Evolutionary conservation across 1,140 invertebrate species (phyloP), one percentile per base, ranked within the genome.

Genomic region (Tetragnatha versicolor): DNA sequence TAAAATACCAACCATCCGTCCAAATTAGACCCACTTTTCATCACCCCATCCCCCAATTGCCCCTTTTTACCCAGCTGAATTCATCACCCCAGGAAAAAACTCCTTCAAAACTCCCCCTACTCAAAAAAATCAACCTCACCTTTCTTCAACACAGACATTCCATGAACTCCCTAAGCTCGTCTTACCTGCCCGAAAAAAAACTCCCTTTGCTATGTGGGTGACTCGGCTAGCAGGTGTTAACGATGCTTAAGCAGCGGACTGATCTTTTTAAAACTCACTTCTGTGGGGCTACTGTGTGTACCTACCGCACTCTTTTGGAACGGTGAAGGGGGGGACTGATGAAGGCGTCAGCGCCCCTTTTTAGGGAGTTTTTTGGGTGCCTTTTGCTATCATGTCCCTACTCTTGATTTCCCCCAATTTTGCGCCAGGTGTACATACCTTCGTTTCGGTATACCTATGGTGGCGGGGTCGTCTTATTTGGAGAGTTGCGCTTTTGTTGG

Each of bases 191-290:
- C 12, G 25, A 51, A 69, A 69, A 69, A 70, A 70, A 39, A 51
- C 12, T 45, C 12, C 42, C 42, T n/a, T 51, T 51, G 10, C 17
- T 3, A 76, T 66, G 73, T 77, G 73, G 73, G 73, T 35, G 73
- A 53, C 42, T 55, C 31, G 22, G 6, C 20, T 22, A 77, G 61
- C 73, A 77, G 73, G 73, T 77, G 73, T 55, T 77, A 77, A 77
- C 47, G 22, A 42, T 35, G 42, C 58, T 63, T 63, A 29, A 61
- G 27, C 35, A 49, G 22, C 7, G 33, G 53, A 75, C 73, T 77
- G 73, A 77, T 77, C 73, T 77, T 77, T 77, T 76, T 70, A 49
- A 75, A 66, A 66, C 45, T 65, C 12, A 12, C 73, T 77, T 77
- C 73, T 65, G 55, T 51, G 20, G 37, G 60, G 42, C 39, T 61